Percentiles rank a stretch among this genome's conserved stretches.
These are phyloP conservation scores for Panopea generosa DNA, from an alignment of 2,888 invertebrate species.

Conservation along the genomic window DNA sequence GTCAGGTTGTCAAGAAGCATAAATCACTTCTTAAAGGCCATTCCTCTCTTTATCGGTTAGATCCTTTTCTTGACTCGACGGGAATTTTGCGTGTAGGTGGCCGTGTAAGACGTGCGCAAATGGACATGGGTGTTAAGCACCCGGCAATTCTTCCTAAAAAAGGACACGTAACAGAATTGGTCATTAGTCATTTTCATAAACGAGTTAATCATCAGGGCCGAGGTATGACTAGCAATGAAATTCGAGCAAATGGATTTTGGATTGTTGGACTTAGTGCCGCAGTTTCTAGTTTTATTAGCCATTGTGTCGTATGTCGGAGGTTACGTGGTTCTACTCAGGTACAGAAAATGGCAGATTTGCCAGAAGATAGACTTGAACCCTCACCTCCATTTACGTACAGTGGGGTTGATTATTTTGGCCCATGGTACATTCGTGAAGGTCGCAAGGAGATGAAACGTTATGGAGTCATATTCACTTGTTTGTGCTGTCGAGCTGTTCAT, in stretches of 20 bases:
- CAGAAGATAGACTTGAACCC: constrained; percentile 72
- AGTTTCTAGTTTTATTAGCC: constrained; percentile 59
- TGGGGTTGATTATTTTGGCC: constrained; percentile 82
- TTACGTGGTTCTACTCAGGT: constrained; percentile 35
- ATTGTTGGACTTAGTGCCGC: constrained; percentile 69
- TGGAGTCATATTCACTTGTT: constrained; percentile 78
- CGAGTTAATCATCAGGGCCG: constrained; percentile 54
- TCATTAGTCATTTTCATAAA: constrained; percentile 61
- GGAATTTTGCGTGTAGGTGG: constrained; percentile 68
- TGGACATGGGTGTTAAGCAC: constrained; percentile 39
- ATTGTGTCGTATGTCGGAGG: constrained; percentile 77
- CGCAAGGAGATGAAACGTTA: constrained; percentile 74
- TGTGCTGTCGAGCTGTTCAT: constrained; percentile 76
- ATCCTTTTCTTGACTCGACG: constrained; percentile 54
- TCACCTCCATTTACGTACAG: constrained; percentile 73
- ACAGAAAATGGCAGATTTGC: constrained; percentile 81
- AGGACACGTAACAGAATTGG: constrained; percentile 47
- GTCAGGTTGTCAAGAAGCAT: no score
- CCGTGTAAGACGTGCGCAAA: constrained; percentile 24
- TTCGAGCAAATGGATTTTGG: constrained; percentile 74
- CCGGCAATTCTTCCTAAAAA: constrained; percentile 58
- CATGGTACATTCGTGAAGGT: constrained; percentile 70
- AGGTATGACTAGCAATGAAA: constrained; percentile 57
- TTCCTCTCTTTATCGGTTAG: no score
- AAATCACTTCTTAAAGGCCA: no score